A percentile compares a stretch with the other conserved stretches of the same genome.
phyloP scores from a whole-genome alignment of 1,140 invertebrate species.

The Drosophila auraria region DNA sequence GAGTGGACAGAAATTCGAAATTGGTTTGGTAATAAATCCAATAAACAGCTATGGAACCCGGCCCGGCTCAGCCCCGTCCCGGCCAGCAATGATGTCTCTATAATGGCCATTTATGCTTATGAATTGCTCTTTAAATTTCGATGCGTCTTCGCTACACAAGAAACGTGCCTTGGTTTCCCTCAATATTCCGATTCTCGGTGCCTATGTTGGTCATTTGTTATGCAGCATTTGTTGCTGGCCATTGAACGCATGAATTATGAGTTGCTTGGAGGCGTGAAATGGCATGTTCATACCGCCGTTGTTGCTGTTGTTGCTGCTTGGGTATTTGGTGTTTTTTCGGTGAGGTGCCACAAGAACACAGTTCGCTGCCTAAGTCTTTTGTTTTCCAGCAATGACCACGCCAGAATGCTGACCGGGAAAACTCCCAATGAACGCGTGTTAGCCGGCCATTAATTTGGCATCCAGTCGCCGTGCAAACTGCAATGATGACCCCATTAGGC shows the following conservation, averaged over 20 bases:
- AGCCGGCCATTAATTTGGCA: slow-evolving; percentile 55
- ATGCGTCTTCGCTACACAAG: slow-evolving; percentile 76
- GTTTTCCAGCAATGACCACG: slow-evolving; percentile 56
- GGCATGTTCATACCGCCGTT: slow-evolving; percentile 71
- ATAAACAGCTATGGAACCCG: slow-evolving; percentile 27
- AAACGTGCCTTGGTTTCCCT: slow-evolving; percentile 59
- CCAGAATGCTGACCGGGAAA: slow-evolving; percentile 30
- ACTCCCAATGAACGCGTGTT: slow-evolving; percentile 58
- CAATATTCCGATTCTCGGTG: slow-evolving; percentile 5
- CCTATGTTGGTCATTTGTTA: slow-evolving; percentile 71
- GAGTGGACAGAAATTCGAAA: slow-evolving; percentile 73
- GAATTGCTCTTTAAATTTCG: slow-evolving; percentile 82
- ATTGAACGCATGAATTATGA: slow-evolving; percentile 78
- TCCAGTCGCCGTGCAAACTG: slow-evolving; percentile 52
- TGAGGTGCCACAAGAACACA: slow-evolving; percentile 38
- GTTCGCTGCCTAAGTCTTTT: slow-evolving; percentile 79
- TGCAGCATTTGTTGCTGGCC: slow-evolving; percentile 70
- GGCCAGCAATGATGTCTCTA: slow-evolving; percentile 62
- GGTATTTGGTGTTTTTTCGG: slow-evolving; percentile 10
- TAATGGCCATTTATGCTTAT: slow-evolving; percentile 80
- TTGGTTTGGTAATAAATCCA: slow-evolving; percentile 58
- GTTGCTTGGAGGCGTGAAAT: slow-evolving; percentile 82
- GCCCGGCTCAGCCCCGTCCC: background rate
- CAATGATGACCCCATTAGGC: slow-evolving; percentile 49
- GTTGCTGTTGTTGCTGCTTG: slow-evolving; percentile 5